Percentiles rank a stretch among this genome's conserved stretches.
phyloP scores from a whole-genome alignment of 2,113 vertebrate genomes.

The Epinephelus lanceolatus region DNA sequence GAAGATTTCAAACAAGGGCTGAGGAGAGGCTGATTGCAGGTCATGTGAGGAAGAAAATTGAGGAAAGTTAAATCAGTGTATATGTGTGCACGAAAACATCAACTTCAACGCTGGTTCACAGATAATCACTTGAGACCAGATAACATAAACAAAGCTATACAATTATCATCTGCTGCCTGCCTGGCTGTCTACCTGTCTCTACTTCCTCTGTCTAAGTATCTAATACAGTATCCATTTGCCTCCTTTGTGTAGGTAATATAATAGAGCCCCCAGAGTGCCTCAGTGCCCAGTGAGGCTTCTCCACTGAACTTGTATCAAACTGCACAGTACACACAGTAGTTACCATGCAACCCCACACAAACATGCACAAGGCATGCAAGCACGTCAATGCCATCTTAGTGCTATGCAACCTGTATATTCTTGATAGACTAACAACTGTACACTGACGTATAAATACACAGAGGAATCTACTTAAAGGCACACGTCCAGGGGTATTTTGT shows the following conservation, averaged over 20 bases:
- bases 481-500: neutral
- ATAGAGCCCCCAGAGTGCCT: constrained; percentile 55
- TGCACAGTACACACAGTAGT: constrained; percentile 39
- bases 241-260: constrained; percentile 66
- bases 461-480: neutral
- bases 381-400: constrained; percentile 26
- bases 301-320: constrained; percentile 30
- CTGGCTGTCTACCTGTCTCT: constrained; percentile 46
- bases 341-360: constrained; percentile 52
- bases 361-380: constrained; percentile 16
- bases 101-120: neutral
- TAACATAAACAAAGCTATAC: constrained; percentile 18
- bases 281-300: constrained; percentile 50
- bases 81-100: neutral
- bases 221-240: constrained; percentile 61
- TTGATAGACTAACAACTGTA: neutral
- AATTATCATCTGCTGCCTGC: constrained; percentile 40
- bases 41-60: constrained; percentile 6
- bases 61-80: neutral
- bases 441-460: neutral
- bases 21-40: neutral
- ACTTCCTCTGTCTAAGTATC: constrained; percentile 52
- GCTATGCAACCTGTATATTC: constrained; percentile 23
- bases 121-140: constrained; percentile 2
- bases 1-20: neutral